Conservation (phyloP, 2,888 invertebrate species). For the Drosophila subsilvestris region DNA sequence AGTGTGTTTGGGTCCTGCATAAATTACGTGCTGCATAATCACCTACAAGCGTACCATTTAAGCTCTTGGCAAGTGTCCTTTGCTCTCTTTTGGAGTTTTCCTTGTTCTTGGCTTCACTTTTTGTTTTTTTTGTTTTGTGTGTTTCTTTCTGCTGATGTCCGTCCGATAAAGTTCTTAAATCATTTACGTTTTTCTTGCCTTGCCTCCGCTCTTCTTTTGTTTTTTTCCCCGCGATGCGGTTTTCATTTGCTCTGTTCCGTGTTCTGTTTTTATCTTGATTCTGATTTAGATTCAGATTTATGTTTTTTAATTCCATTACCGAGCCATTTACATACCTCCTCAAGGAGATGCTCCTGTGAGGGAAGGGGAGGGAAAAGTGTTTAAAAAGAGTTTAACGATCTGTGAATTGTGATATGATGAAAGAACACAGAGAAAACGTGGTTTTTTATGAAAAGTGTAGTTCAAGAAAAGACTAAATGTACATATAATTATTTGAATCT, state of each 20-base stretch:
- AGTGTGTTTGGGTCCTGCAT: constrained; percentile 55
- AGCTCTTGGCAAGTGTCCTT: constrained; percentile 57
- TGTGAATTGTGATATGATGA: constrained; percentile 2
- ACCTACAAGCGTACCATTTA: constrained; percentile 71
- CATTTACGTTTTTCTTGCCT: constrained; percentile 57
- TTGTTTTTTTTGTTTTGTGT: constrained; percentile 28
- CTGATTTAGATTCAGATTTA: constrained; percentile 26
- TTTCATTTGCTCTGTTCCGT: constrained; percentile 36
- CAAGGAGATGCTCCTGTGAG: no score
- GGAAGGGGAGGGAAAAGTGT: background rate
- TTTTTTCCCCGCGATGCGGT: constrained; percentile 29
- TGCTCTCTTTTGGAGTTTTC: constrained; percentile 19
- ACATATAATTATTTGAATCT: no score
- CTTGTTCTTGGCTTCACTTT: background rate
- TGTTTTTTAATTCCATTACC: constrained; percentile 38
- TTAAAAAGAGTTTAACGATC: constrained; percentile 6
- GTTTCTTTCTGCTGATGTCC: constrained; percentile 26
- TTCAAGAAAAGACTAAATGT: no score
- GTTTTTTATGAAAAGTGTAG: background rate
- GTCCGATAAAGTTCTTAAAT: constrained; percentile 71
- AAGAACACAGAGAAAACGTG: background rate
- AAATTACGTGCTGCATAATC: constrained; percentile 75
- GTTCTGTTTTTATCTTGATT: constrained; percentile 23
- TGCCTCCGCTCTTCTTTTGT: constrained; percentile 23
- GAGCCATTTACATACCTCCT: background rate